Evolutionary conservation across 2,888 invertebrate genomes (phyloP), one percentile per base, ranked within the genome.

Genomic region (Celastrina argiolus): DNA sequence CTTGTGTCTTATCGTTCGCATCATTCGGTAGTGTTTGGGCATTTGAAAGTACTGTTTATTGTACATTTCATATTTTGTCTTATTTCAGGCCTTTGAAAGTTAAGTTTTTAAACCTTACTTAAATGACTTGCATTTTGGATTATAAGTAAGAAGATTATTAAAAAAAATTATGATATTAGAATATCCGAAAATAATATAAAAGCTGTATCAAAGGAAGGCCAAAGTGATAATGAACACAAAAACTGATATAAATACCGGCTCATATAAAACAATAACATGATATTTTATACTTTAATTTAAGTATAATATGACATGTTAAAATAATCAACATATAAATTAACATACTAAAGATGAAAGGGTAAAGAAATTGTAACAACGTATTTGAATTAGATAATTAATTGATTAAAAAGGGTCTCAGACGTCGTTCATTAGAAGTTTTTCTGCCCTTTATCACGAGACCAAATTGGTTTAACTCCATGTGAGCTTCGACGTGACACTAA

Each of bases 401-500:
- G 86, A 88, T 88, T 85, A 84, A 85, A 86, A 88, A 84, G 88
- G 87, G 85, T 77, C 78, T 73, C 61, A 39, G 39, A 61, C 39
- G 76, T 74, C 80, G 78, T 84, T 88, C 87, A 85, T 87, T 86
- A 85, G 81, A 88, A 88, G 84, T 87, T 87, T 85, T 86, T 85
- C 84, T 65, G 56, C 31, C 65, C 65, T 56, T 56, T 56, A 80
- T 77, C 77, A 76, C 69, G 75, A 78, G 78, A 69, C 79, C 77
- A 85, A 88, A 87, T 88, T 87, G 85, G 83, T 87, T 88, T 85
- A 87, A 79, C 82, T 79, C 77, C 76, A 26, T 26, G 51, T 51
- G 22, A 51, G 51, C 18, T 79, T 81, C 81, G 83, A 69, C 67
- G 66, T 65, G 73, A 74, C 72, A 73, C 74, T 71, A 68, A 67